A percentile compares a stretch with the other conserved stretches of the same genome.
Conservation (phyloP, 2,797 vertebrate genomes). For the Liasis olivaceus region DNA sequence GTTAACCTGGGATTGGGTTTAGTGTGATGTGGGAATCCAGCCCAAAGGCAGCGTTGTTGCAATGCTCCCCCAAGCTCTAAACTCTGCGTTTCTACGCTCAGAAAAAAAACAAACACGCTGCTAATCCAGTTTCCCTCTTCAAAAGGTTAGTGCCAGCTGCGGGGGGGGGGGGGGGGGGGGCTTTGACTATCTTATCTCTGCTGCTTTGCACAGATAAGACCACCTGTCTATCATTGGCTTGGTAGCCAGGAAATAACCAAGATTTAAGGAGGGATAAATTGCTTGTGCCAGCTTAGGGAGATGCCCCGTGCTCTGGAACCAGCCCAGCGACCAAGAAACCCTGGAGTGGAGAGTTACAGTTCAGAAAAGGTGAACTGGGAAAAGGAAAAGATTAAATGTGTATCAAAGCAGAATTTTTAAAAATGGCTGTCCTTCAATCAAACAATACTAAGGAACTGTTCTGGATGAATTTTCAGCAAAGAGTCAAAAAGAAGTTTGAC, state of each 20-base stretch:
- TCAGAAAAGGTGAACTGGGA: slow-evolving; percentile 79
- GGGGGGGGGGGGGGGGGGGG: slow-evolving; percentile 68
- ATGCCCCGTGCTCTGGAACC: slow-evolving; percentile 70
- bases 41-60: background rate
- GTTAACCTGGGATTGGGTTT: background rate
- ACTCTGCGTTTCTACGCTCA: slow-evolving; percentile 49
- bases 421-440: slow-evolving; percentile 66
- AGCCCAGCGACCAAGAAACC: slow-evolving; percentile 75
- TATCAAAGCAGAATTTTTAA: slow-evolving; percentile 75
- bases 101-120: slow-evolving; percentile 27
- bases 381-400: slow-evolving; percentile 72
- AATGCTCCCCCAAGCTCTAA: slow-evolving; percentile 23
- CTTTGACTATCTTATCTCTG: slow-evolving; percentile 65
- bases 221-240: slow-evolving; percentile 59
- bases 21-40: background rate
- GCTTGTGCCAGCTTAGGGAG: slow-evolving; percentile 76
- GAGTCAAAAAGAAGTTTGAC: background rate
- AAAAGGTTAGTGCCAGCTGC: slow-evolving; percentile 55
- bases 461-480: slow-evolving; percentile 20
- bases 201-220: slow-evolving; percentile 40
- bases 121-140: slow-evolving; percentile 51
- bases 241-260: slow-evolving; percentile 54
- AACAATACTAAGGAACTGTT: slow-evolving; percentile 63
- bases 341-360: slow-evolving; percentile 74
- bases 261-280: slow-evolving; percentile 71